These are phyloP conservation scores for Hydrolagus affinis DNA, from an alignment of 2,113 vertebrate genomes.

Conservation along the genomic window DNA sequence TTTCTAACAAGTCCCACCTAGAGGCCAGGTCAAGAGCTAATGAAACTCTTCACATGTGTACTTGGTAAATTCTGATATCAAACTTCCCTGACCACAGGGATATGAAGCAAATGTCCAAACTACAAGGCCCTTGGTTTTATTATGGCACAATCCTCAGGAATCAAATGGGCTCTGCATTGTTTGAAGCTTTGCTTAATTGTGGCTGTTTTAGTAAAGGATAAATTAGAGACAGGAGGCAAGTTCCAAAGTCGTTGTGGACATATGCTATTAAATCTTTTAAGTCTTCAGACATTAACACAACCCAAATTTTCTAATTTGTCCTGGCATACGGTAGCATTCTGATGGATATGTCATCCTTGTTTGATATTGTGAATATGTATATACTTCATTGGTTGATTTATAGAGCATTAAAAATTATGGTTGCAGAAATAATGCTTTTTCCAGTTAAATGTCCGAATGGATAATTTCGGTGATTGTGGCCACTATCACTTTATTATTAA, in stretches of 20 bases:
- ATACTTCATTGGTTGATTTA: not conserved
- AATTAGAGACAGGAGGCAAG: not conserved
- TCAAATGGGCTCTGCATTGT: not conserved
- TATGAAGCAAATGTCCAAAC: not conserved
- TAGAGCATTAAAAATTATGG: conserved; percentile 59
- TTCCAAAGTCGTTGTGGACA: conserved; percentile 42
- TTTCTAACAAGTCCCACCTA: not conserved
- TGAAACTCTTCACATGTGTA: not conserved
- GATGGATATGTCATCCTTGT: conserved; percentile 13
- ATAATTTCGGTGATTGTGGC: conserved; percentile 59
- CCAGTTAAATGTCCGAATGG: conserved; percentile 44
- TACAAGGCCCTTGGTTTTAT: no score
- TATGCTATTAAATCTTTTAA: conserved; percentile 37
- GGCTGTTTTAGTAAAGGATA: not conserved
- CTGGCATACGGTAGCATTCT: conserved; percentile 38
- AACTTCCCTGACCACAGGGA: not conserved
- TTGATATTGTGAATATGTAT: not conserved
- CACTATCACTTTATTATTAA: conserved; percentile 79
- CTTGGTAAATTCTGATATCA: not conserved
- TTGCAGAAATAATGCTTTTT: conserved; percentile 65
- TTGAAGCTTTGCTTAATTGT: not conserved
- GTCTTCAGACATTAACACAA: conserved; percentile 20
- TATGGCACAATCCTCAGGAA: not conserved
- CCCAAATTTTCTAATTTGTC: conserved; percentile 35
- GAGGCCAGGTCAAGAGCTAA: not conserved